Base-by-base conservation (phyloP, 2,113 vertebrate species). In the Hassar affinis region DNA sequence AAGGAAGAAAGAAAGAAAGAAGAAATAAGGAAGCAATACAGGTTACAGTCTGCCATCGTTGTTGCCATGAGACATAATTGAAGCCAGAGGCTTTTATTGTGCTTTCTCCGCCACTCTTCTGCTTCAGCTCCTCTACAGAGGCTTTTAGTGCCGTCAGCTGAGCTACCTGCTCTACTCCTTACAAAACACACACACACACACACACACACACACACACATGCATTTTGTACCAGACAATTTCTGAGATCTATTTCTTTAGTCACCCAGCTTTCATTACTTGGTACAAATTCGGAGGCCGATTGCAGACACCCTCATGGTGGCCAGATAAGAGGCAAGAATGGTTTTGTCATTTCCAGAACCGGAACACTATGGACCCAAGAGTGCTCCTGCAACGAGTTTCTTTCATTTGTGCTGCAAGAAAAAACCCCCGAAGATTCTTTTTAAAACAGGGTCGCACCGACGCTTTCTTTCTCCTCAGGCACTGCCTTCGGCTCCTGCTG, bases 31-130 rank as follows among this genome's bases (percentile, higher is more conserved):
- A 69, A 79, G 64, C 54, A 66, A 47, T 79, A 84, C 64, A 78
- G 76, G 52, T 84, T 79, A 79, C 83, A 35, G 33, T 84, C 62
- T 71, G 52, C 30, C 52, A 71, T 52, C 17, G 27, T 71, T 61
- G 77, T 80, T 84, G 83, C 64, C 83, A 79, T 79, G 77, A 84
- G 68, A 74, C 83, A 71, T 80, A 80, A 84, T 84, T 72, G 83
- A 84, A 79, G 83, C 83, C 30, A 59, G 76, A 79, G 83, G 83
- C 66, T 69, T 59, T 66, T 79, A 69, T 79, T 72, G 77, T 84
- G 83, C 83, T 71, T 71, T 52, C 20, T 52, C 47, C 18, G 12
- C 9, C 52, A 47, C 38, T 82, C 27, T 52, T 56, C 52, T 38
- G 57, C 49, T 15, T 64, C 78, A 49, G 61, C 72, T 72, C n/a